phyloP scores from a whole-genome alignment of 2,797 vertebrate genomes.

The Philypnodon macrostomus region DNA sequence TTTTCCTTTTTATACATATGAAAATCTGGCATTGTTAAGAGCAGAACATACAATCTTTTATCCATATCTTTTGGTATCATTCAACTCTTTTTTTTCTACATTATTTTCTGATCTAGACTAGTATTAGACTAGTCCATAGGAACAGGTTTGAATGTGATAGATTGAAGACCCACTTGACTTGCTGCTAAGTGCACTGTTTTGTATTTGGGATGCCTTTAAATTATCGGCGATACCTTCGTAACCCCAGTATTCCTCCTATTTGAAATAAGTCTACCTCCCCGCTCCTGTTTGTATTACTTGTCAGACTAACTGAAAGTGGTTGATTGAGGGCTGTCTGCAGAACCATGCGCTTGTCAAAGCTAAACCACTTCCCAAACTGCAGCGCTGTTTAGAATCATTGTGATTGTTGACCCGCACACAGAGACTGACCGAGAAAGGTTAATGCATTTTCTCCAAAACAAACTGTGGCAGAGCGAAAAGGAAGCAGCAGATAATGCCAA shows the following conservation, averaged over 20 bases:
- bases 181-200: no score
- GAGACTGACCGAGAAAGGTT: constrained; percentile 37
- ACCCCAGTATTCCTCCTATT: not conserved
- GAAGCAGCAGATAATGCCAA: constrained; percentile 25
- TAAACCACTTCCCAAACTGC: constrained; percentile 41
- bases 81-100: no score
- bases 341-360: constrained; percentile 14
- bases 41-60: no score
- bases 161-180: no score
- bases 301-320: constrained; percentile 19
- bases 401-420: constrained; percentile 39
- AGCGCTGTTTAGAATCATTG: constrained; percentile 29
- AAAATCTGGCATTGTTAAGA: no score
- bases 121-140: no score
- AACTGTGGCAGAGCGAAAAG: constrained; percentile 30
- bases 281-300: constrained; percentile 20
- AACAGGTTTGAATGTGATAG: no score
- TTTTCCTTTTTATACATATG: no score
- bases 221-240: no score
- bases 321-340: constrained; percentile 41
- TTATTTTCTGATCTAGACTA: no score
- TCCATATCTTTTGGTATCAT: no score
- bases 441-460: constrained; percentile 41
- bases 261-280: constrained; percentile 9
- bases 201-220: no score